Evolutionary conservation across 2,113 vertebrate species (phyloP), one percentile per base, ranked within the genome.

Genomic region (Otis tarda): DNA sequence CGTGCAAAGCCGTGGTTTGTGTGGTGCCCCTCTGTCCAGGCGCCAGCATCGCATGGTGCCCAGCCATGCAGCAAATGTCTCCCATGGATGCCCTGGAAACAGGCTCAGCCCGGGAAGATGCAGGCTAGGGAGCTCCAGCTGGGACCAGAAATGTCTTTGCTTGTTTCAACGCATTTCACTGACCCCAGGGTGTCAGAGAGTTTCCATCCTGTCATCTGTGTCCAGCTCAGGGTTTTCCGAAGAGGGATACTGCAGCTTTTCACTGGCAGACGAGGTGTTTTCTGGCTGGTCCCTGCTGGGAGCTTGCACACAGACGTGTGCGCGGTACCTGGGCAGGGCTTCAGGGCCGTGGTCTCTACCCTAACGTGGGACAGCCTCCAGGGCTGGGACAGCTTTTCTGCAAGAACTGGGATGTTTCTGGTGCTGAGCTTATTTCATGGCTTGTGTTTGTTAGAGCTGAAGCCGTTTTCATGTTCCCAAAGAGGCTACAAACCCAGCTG

Each of bases 21-120:
- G 78, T 9, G 27, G 21, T 37, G 49, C 16, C 21, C 9, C 12
- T 14, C 22, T 64, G 20, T 15, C 43, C 1, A 3, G 21, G 65
- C 0, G 1, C 21, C 52, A 82, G 45, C 68, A 47, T 7, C 0
- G 0, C 16, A n/a, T 50, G 61, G 74, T 5, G 7, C 41, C 71
- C 0, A 0, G 30, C 13, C 57, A 47, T 27, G 49, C 74, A 76
- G 35, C 49, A 53, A n/a, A 39, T n/a, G 47, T 28, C 28, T 80
- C 61, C 61, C 53, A 14, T 18, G 77, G 30, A 39, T 21, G 37
- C 43, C 33, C 37, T 50, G 68, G 37, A 17, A 50, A 59, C 8
- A 14, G 37, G 33, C 33, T 52, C 35, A 64, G 35, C 23, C 53
- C 39, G 75, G 47, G 41, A 45, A 16, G 17, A 41, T 49, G 24